Evolutionary conservation across 1,140 invertebrate genomes (phyloP), one percentile per base, ranked within the genome.

Genomic region (Antheraea mylitta): DNA sequence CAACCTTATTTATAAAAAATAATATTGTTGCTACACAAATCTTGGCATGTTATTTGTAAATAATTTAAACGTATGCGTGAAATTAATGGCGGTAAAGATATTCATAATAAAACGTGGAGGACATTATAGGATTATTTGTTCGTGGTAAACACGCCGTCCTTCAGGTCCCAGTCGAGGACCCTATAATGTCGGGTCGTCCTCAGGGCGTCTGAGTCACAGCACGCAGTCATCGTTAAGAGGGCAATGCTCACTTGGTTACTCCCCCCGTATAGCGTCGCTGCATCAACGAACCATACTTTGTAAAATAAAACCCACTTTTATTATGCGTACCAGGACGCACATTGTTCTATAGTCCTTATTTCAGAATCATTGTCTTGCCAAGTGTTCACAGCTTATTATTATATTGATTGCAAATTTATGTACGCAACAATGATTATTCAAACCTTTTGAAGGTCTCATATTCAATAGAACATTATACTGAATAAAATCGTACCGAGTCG

Each of bases 201-300:
- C 86, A 85, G 86, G 83, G 81, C 88, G 86, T 89, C 85, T 89
- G 87, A 89, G 76, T 90, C 87, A 89, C 72, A 77, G 73, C 79
- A 81, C 78, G 83, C 80, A 83, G 81, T 83, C 80, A 82, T 87
- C 85, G 87, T 91, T 85, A 90, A 89, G 87, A 89, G 87, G 89
- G 82, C 87, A 86, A 83, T 91, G 89, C 86, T 90, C 87, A 90
- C 82, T 85, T 85, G 72, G 77, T 79, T 78, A 79, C 86, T 79
- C 85, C 83, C 80, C 85, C 79, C 83, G 72, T 82, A 30, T 30
- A 75, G 70, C 73, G 69, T 71, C 72, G 72, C 78, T 75, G 81
- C 85, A 84, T 78, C 79, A 80, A 79, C 70, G 74, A 75, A 77
- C 75, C 78, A 74, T 79, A 70, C 72, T 81, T 83, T 81, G 64